A percentile compares a stretch with the other conserved stretches of the same genome.
Evolutionary conservation across 1,140 invertebrate species (phyloP).

Genomic region (Penaeus chinensis): DNA sequence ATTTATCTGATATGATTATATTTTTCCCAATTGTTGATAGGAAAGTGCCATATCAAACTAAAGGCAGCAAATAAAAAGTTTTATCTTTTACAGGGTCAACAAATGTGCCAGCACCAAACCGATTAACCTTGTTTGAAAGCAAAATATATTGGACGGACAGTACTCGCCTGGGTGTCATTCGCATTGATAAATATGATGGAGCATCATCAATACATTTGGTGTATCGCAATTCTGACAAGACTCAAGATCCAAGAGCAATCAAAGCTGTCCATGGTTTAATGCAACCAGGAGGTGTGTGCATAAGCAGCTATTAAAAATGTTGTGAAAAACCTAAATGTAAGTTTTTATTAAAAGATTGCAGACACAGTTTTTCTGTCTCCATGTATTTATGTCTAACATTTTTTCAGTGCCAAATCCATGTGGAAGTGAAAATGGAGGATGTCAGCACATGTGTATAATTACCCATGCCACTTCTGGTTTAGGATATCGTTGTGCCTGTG

Average conservation of each 20-base stretch:
- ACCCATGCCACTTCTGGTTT: conserved; percentile 82
- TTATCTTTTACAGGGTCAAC: conserved; percentile 74
- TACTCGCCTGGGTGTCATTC: conserved; percentile 93
- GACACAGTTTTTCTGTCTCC: conserved; percentile 21
- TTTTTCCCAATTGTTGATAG: no score
- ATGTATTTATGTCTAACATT: conserved; percentile 23
- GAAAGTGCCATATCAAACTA: no score
- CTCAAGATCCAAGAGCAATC: conserved; percentile 85
- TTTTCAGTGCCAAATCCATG: conserved; percentile 85
- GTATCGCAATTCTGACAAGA: conserved; percentile 75
- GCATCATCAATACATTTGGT: conserved; percentile 80
- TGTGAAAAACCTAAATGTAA: no score
- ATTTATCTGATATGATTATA: no score
- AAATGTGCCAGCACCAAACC: conserved; percentile 84
- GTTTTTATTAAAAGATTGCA: neutral
- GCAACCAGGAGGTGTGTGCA: conserved; percentile 74
- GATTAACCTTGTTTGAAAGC: conserved; percentile 90
- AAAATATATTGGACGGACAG: conserved; percentile 95
- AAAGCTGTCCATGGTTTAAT: conserved; percentile 83
- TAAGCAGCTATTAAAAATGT: neutral
- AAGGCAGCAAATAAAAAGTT: no score
- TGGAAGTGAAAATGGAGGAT: conserved; percentile 88
- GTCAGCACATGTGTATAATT: conserved; percentile 95
- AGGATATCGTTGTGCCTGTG: conserved; percentile 93
- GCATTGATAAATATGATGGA: conserved; percentile 88